A percentile compares a stretch with the other conserved stretches of the same genome.
Conservation (phyloP, 2,888 invertebrate species). For the Agrenia bidenticulata region DNA sequence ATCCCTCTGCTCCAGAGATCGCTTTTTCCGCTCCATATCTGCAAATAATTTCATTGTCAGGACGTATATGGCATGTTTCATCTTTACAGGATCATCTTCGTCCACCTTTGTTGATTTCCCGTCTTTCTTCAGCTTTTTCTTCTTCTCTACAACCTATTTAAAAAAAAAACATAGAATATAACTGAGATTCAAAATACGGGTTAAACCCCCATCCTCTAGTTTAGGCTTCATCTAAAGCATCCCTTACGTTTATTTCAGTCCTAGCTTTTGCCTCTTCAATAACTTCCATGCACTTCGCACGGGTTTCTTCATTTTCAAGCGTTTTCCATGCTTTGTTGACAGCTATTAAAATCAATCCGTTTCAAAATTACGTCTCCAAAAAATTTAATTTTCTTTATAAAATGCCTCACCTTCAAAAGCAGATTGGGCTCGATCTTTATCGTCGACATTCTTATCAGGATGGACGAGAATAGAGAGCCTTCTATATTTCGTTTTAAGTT, state of each 20-base stretch:
- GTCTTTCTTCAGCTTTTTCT: constrained; percentile 87
- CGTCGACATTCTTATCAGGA: constrained; percentile 98
- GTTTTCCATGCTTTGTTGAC: constrained; percentile 94
- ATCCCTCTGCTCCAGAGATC: constrained; percentile 77
- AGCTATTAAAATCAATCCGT: too few relatives aligned
- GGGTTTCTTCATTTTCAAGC: constrained; percentile 89
- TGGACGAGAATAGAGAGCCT: constrained; percentile 95
- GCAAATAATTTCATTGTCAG: constrained; percentile 97
- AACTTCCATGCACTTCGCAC: constrained; percentile 90
- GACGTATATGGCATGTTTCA: constrained; percentile 91
- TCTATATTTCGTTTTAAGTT: constrained; percentile 94
- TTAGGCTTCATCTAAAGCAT: too few relatives aligned
- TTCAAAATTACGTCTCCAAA: neutral
- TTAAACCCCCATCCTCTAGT: too few relatives aligned
- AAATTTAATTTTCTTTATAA: neutral
- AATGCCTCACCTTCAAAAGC: constrained; percentile 71
- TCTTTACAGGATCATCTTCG: constrained; percentile 64
- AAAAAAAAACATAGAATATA: too few relatives aligned
- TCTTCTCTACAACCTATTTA: constrained; percentile 82
- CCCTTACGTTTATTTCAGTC: constrained; percentile 83
- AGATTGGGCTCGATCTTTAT: constrained; percentile 88
- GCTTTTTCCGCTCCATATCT: constrained; percentile 88
- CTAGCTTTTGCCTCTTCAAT: constrained; percentile 95
- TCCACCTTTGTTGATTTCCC: constrained; percentile 72
- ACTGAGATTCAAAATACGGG: too few relatives aligned